Evolutionary conservation across 2,797 vertebrate genomes (phyloP).

Genomic region (Xenentodon cancila): DNA sequence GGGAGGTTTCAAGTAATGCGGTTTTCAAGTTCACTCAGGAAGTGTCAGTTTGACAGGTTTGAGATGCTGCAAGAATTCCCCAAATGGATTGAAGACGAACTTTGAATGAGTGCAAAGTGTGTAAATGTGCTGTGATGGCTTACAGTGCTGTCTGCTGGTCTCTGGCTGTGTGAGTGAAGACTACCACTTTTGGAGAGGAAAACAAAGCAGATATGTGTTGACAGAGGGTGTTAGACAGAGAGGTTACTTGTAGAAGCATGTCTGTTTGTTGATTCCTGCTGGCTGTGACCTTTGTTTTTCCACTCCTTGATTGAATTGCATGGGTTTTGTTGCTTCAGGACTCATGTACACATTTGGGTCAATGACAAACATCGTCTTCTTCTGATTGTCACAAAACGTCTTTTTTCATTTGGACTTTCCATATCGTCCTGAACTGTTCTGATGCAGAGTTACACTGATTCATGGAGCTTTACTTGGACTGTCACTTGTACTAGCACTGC

Average conservation of each 20-base stretch:
- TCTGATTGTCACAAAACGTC: not conserved
- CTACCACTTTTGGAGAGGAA: conserved; percentile 46
- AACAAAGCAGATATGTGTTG: conserved; percentile 61
- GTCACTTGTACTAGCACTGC: too few relatives aligned
- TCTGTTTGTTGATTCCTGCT: conserved; percentile 31
- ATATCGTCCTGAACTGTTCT: not conserved
- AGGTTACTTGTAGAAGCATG: conserved; percentile 31
- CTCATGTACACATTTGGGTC: conserved; percentile 10
- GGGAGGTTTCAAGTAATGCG: conserved; percentile 38
- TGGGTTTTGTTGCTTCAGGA: conserved; percentile 24
- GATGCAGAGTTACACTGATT: too few relatives aligned
- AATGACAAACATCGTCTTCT: not conserved
- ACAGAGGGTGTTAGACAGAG: conserved; percentile 50
- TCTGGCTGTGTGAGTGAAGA: conserved; percentile 47
- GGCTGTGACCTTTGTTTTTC: conserved; percentile 43
- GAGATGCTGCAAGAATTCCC: conserved; percentile 50
- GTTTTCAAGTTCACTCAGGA: conserved; percentile 55
- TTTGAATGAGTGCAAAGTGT: conserved; percentile 57
- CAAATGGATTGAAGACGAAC: conserved; percentile 49
- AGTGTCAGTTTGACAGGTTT: conserved; percentile 61
- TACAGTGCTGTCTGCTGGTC: conserved; percentile 48
- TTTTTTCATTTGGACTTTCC: not conserved
- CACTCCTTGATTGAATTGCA: conserved; percentile 17
- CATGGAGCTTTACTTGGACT: too few relatives aligned
- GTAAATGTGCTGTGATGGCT: conserved; percentile 61